Base-by-base conservation (phyloP, 2,888 invertebrate species). In the Molanna angustata region DNA sequence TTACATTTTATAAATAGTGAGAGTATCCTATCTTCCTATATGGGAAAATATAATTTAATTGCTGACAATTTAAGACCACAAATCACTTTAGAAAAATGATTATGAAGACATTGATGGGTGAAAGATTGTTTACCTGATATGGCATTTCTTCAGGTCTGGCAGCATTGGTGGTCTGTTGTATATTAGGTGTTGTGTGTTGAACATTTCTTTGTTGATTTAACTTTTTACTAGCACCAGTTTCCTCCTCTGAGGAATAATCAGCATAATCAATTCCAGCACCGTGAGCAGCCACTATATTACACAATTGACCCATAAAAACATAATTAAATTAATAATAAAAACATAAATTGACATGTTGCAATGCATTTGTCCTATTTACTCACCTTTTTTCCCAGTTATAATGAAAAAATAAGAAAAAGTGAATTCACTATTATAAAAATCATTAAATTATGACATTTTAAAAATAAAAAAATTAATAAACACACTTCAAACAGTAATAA, bases 251-350 rank as follows among this genome's bases (percentile, higher is more conserved):
- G 17, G 76, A 76, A 63, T 82, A 83, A 54, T 76, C 74, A 60
- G 83, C 82, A 57, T 80, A 79, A 57, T 81, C 82, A 64, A 84
- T 73, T 52, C 74, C 79, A 54, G 78, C 76, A 32, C 77, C 75
- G 59, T 80, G 79, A 35, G 78, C 74, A 51, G 78, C 72, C 61
- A 77, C 80, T 77, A 53, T 33, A 32, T 35, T 41, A 50, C 45
- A 54, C 33, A 49, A 42, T 31, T 27, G 20, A 4, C 14, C 14
- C 14, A 39, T 17, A 39, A 43, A 22, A 27, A 27, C 14, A n/a
- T 22, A 17, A 4, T 7, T 22, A 9, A 43, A 13, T 13, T 6
- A 14, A 43, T 22, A 6, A 17, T n/a, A 4, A n/a, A 16, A 27
- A 16, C 43, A 22, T 17, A 17, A 14, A 13, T 14, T 4, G 13